Evolutionary conservation across 2,797 vertebrate species (phyloP), one percentile per base, ranked within the genome.

Genomic region (Typhlichthys eigenmanni): DNA sequence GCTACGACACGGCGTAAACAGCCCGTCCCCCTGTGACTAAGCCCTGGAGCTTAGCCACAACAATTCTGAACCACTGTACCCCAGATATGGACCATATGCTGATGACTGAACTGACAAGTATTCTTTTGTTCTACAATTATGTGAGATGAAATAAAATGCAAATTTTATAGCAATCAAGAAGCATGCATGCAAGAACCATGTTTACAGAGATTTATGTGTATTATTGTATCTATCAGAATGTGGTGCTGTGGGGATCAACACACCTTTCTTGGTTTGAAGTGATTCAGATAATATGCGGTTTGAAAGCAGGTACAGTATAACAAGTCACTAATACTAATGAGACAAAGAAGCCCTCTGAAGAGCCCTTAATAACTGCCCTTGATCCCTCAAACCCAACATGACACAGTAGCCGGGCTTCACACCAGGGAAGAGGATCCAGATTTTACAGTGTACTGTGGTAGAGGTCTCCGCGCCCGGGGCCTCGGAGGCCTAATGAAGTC

Each of bases 1-100:
- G 90, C 89, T 92, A 91, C 89, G 86, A 87, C 87, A 79, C 88
- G 88, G 84, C 85, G 88, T 90, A 85, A 89, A 91, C 13, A 81
- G 82, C 65, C 84, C 71, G 14, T 13, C 6, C 65, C 69, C 82
- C 75, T 71, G 80, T 63, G 78, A 76, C 75, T 75, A 55, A 80
- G 74, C 65, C 76, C 74, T 85, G 82, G 79, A 85, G 79, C 78
- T 72, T 32, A 69, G 82, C 87, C 81, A 86, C 61, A 72, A 78
- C 71, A 58, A 75, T 55, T 71, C 68, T 62, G 68, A 83, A 71
- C 75, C 77, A 74, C 74, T 57, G 76, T 72, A 80, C 80, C 64
- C 71, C 69, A 72, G 78, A 83, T 73, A 83, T 71, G 46, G 58
- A 57, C 71, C 80, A 85, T 79, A 78, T 85, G 80, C 74, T 82